A percentile compares a stretch with the other conserved stretches of the same genome.
Evolutionary conservation across 2,113 vertebrate genomes (phyloP).

Genomic region (Manacus vitellinus): DNA sequence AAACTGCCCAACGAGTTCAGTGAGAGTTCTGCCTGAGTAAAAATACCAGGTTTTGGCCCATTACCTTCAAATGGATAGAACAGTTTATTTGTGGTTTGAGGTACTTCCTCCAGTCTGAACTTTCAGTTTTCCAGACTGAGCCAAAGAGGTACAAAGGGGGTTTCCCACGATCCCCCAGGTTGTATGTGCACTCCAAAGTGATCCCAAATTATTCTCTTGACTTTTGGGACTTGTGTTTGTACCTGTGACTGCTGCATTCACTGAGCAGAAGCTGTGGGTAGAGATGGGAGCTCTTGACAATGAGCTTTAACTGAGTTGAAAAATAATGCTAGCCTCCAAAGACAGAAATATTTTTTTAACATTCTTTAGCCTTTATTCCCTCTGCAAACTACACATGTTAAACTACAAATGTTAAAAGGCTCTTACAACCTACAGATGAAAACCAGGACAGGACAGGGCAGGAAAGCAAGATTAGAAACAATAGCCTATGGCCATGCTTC

Average conservation of each 20-base stretch:
- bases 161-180: not conserved
- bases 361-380: not conserved
- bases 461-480: not conserved
- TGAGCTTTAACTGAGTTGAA: not conserved
- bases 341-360: not conserved
- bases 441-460: not conserved
- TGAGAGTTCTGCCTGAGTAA: slow-evolving; percentile 15
- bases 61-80: slow-evolving; percentile 48
- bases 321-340: not conserved
- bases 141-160: not conserved
- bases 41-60: slow-evolving; percentile 22
- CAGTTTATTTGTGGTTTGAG: slow-evolving; percentile 44
- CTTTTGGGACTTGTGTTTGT: not conserved
- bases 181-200: not conserved
- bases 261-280: not conserved
- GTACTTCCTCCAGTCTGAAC: slow-evolving; percentile 40
- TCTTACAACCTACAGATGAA: not conserved
- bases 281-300: not conserved
- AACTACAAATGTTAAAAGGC: not conserved
- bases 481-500: not conserved
- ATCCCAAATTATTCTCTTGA: not conserved
- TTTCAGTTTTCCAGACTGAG: not conserved
- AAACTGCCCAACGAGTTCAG: not conserved
- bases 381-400: not conserved
- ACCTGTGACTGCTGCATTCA: not conserved